Percentiles rank a stretch among this genome's conserved stretches.
These are phyloP conservation scores for Chlamydotis undulata DNA, from an alignment of 2,113 vertebrate genomes.

Conservation along the genomic window DNA sequence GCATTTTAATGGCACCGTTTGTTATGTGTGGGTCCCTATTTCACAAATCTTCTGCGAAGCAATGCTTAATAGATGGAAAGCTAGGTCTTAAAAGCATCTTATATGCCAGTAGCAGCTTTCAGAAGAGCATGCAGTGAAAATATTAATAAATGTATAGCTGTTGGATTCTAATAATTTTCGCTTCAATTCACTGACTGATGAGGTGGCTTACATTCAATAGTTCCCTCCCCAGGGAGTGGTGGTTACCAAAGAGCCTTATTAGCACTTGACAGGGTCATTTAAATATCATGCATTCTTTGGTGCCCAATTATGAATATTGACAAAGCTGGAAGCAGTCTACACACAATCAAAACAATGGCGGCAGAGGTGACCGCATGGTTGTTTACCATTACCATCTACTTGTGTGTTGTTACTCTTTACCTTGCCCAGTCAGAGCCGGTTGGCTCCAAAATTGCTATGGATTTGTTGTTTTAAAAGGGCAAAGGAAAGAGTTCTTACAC, in stretches of 20 bases:
- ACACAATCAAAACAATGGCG: slow-evolving; percentile 85
- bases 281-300: slow-evolving; percentile 57
- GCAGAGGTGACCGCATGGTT: slow-evolving; percentile 91
- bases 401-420: slow-evolving; percentile 79
- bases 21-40: slow-evolving; percentile 67
- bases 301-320: slow-evolving; percentile 56
- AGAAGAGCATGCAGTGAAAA: slow-evolving; percentile 23
- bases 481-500: slow-evolving; percentile 77
- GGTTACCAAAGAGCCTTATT: slow-evolving; percentile 64
- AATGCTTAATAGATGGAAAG: slow-evolving; percentile 24
- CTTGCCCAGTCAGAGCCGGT: slow-evolving; percentile 70
- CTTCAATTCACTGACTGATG: slow-evolving; percentile 34
- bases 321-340: slow-evolving; percentile 89
- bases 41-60: background rate
- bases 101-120: slow-evolving; percentile 25
- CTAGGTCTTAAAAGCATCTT: slow-evolving; percentile 8
- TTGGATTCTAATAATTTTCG: slow-evolving; percentile 33
- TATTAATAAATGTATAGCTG: slow-evolving; percentile 41
- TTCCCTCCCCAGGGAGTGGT: slow-evolving; percentile 25
- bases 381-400: slow-evolving; percentile 80
- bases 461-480: slow-evolving; percentile 64
- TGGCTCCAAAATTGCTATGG: background rate
- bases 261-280: slow-evolving; percentile 64
- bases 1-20: slow-evolving; percentile 31
- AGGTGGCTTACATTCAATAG: slow-evolving; percentile 15